Conservation (phyloP, 2,797 vertebrate genomes). For the Syngnathus rostellatus region DNA sequence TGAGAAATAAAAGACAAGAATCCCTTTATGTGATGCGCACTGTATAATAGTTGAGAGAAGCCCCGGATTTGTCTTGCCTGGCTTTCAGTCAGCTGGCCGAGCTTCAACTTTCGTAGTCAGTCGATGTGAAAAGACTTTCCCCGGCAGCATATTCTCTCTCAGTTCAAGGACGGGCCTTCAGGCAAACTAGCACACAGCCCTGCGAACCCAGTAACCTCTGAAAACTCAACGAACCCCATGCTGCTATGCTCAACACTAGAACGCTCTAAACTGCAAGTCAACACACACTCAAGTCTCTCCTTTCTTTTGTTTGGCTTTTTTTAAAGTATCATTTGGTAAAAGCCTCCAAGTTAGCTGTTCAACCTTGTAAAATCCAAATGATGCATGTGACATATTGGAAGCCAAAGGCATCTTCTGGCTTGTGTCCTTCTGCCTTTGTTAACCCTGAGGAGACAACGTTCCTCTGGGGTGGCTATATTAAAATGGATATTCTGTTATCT, state of each 20-base stretch:
- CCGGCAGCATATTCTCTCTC: slow-evolving; percentile 61
- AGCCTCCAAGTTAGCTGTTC: slow-evolving; percentile 33
- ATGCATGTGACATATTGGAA: slow-evolving; percentile 39
- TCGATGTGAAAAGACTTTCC: slow-evolving; percentile 60
- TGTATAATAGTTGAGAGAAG: slow-evolving; percentile 43
- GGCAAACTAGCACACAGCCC: slow-evolving; percentile 55
- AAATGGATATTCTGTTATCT: slow-evolving; percentile 6
- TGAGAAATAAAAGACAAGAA: slow-evolving; percentile 24
- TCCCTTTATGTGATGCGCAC: slow-evolving; percentile 29
- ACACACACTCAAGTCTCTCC: slow-evolving; percentile 16
- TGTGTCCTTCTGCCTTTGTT: slow-evolving; percentile 45
- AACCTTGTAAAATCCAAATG: slow-evolving; percentile 39
- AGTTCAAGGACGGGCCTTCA: slow-evolving; percentile 68
- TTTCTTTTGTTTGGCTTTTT: slow-evolving; percentile 12
- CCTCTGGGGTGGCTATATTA: slow-evolving; percentile 26
- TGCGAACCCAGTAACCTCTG: slow-evolving; percentile 65
- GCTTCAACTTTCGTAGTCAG: slow-evolving; percentile 62
- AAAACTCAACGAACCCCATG: slow-evolving; percentile 64
- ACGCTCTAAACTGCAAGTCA: slow-evolving; percentile 39
- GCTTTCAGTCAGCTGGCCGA: slow-evolving; percentile 55
- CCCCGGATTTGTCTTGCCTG: slow-evolving; percentile 57
- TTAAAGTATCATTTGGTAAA: slow-evolving; percentile 29
- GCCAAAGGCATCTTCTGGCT: slow-evolving; percentile 36
- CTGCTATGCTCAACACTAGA: slow-evolving; percentile 55
- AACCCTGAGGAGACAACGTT: slow-evolving; percentile 41